Percentiles rank a stretch among this genome's conserved stretches.
Conservation (phyloP, 2,113 vertebrate genomes). For the Phylloscopus whistleri region DNA sequence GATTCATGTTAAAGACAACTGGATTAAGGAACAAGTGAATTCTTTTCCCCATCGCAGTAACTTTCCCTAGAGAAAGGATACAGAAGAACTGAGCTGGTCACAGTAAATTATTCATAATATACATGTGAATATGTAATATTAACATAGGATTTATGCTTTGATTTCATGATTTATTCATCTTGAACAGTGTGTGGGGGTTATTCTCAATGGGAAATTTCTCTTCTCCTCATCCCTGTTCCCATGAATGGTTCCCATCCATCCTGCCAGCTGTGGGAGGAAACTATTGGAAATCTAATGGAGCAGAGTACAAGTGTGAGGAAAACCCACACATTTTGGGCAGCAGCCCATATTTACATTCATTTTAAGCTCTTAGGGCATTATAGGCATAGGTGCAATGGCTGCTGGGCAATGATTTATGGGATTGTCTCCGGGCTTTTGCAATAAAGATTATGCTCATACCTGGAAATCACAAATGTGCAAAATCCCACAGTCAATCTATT, state of each 20-base stretch:
- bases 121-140: neutral
- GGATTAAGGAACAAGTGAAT: neutral
- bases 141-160: neutral
- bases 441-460: neutral
- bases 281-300: neutral
- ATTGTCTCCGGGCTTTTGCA: neutral
- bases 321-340: neutral
- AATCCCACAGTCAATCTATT: neutral
- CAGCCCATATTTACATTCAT: neutral
- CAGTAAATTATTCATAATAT: neutral
- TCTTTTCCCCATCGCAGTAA: neutral
- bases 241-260: neutral
- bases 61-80: neutral
- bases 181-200: neutral
- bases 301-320: too few relatives aligned
- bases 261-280: neutral
- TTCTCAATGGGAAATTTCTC: neutral
- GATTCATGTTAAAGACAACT: neutral
- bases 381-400: neutral
- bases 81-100: neutral
- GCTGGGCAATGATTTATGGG: neutral
- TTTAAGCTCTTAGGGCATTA: neutral
- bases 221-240: neutral
- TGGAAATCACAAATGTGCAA: neutral
- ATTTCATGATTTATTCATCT: neutral